A percentile compares a stretch with the other conserved stretches of the same genome.
Conservation (phyloP, 1,140 invertebrate genomes). For the Marisa cornuarietis region DNA sequence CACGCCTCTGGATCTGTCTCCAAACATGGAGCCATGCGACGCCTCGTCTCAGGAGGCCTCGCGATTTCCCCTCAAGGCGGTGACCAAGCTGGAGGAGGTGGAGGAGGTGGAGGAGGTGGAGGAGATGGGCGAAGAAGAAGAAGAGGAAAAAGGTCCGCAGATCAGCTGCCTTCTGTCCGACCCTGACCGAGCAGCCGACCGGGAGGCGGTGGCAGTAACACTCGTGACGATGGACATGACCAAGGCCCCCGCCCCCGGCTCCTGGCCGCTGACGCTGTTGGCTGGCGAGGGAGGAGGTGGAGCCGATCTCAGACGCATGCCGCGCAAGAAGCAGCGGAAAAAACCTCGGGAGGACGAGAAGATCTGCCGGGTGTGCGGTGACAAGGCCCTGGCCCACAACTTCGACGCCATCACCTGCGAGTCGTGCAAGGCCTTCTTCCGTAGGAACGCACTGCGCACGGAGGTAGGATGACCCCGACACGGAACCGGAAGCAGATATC, state of each 20-base stretch:
- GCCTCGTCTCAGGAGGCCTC: no score
- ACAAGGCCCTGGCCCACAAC: slow-evolving; percentile 91
- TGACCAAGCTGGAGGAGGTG: no score
- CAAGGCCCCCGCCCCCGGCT: not conserved
- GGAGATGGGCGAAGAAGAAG: no score
- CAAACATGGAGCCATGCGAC: slow-evolving; percentile 4
- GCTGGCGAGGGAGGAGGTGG: not conserved
- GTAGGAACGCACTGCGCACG: slow-evolving; percentile 90
- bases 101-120: no score
- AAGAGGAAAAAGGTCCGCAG: no score
- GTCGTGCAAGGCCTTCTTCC: slow-evolving; percentile 96
- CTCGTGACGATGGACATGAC: slow-evolving; percentile 17
- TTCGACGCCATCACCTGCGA: slow-evolving; percentile 97
- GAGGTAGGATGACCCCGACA: slow-evolving; percentile 71
- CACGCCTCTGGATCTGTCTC: slow-evolving; percentile 16
- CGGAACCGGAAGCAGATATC: no score
- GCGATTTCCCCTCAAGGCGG: no score
- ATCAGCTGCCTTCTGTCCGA: not conserved
- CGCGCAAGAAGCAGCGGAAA: slow-evolving; percentile 22
- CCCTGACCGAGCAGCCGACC: slow-evolving; percentile 16
- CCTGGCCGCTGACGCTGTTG: not conserved
- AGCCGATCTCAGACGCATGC: not conserved
- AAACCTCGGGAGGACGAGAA: slow-evolving; percentile 43
- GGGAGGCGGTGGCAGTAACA: slow-evolving; percentile 11
- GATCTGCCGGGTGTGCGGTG: slow-evolving; percentile 79